A percentile compares a stretch with the other conserved stretches of the same genome.
These are phyloP conservation scores for Morelia viridis DNA, from an alignment of 2,797 vertebrate species.

Conservation along the genomic window DNA sequence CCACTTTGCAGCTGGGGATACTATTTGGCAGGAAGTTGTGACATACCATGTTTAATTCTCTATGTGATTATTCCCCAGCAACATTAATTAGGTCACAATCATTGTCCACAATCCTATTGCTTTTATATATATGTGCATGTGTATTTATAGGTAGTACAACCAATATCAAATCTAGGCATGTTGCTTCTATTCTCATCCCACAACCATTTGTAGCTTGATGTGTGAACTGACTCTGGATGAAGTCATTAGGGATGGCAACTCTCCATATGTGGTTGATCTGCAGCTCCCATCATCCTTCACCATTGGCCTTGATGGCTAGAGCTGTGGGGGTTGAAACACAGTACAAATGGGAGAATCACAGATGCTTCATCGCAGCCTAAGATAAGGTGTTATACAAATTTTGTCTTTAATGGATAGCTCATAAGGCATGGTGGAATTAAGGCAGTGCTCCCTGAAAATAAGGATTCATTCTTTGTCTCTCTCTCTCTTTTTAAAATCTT, in stretches of 20 bases:
- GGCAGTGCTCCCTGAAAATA: background rate
- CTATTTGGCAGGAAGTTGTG: background rate
- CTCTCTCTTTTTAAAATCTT: background rate
- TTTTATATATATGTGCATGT: too few relatives aligned
- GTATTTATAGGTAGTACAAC: too few relatives aligned
- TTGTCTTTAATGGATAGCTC: background rate
- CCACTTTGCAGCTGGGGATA: background rate
- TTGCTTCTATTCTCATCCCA: background rate
- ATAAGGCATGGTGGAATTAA: background rate
- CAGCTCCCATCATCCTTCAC: too few relatives aligned
- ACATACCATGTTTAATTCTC: background rate
- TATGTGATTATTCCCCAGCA: background rate
- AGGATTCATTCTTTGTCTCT: background rate
- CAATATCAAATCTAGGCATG: too few relatives aligned
- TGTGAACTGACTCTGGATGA: background rate
- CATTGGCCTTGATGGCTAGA: too few relatives aligned
- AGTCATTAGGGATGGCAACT: background rate
- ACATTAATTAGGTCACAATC: too few relatives aligned
- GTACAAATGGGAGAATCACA: background rate
- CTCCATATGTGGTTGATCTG: too few relatives aligned
- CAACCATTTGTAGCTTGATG: background rate
- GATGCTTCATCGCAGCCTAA: background rate
- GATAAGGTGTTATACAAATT: background rate
- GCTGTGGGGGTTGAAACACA: too few relatives aligned
- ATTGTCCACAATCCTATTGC: too few relatives aligned